These are phyloP conservation scores for Prolemur simus DNA, from an alignment of 2,113 vertebrate genomes.

Conservation along the genomic window DNA sequence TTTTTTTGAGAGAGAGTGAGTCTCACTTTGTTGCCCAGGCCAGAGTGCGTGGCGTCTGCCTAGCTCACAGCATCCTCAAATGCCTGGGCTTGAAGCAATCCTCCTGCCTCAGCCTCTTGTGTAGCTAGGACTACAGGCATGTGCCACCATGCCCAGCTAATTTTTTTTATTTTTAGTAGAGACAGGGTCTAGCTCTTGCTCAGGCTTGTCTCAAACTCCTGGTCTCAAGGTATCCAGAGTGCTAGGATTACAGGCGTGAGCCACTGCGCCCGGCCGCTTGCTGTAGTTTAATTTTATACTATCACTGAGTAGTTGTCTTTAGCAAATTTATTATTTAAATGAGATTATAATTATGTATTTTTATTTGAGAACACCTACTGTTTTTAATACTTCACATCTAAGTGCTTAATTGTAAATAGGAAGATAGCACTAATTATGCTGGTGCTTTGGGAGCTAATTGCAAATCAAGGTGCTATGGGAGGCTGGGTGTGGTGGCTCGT, in stretches of 20 bases:
- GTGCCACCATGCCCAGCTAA: too few relatives aligned
- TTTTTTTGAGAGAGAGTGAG: background rate
- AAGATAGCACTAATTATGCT: background rate
- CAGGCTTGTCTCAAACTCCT: too few relatives aligned
- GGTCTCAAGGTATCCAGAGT: too few relatives aligned
- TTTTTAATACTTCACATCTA: constrained; percentile 50
- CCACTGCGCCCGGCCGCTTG: background rate
- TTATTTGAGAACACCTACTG: background rate
- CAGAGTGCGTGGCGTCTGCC: background rate
- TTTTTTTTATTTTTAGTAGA: too few relatives aligned
- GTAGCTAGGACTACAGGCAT: too few relatives aligned
- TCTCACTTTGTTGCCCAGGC: background rate
- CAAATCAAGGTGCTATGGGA: background rate
- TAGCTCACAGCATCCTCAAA: background rate
- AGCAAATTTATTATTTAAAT: constrained; percentile 19
- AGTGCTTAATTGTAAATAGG: constrained; percentile 32
- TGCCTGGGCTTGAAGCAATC: background rate
- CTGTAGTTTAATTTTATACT: background rate
- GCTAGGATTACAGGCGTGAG: too few relatives aligned
- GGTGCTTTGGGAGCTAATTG: constrained; percentile 34
- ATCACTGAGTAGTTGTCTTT: background rate
- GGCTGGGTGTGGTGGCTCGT: too few relatives aligned
- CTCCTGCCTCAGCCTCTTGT: background rate
- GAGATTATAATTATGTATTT: background rate
- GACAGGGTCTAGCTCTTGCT: too few relatives aligned